These are phyloP conservation scores for Trichosurus vulpecula DNA, from an alignment of 2,797 vertebrate genomes.

Conservation along the genomic window DNA sequence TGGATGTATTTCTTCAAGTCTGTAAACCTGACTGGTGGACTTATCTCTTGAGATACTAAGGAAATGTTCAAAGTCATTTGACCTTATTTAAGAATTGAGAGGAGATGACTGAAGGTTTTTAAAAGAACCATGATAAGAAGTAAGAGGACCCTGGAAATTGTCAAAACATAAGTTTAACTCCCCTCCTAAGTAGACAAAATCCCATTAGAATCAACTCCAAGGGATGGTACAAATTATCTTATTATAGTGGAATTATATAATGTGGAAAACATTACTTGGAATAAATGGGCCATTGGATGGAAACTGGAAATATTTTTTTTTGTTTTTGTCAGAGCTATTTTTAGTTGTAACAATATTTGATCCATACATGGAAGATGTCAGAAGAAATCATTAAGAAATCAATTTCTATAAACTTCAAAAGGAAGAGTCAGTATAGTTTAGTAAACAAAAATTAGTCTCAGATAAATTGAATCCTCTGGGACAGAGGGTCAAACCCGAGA, in stretches of 20 bases:
- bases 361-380: not conserved
- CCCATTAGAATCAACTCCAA: not conserved
- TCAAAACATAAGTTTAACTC: not conserved
- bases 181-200: not conserved
- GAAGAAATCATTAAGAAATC: conserved; percentile 7
- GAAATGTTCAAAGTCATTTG: conserved; percentile 55
- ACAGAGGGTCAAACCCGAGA: not conserved
- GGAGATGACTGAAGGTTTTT: not conserved
- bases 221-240: not conserved
- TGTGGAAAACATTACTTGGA: conserved; percentile 22
- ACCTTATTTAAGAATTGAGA: conserved; percentile 7
- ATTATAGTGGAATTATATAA: not conserved
- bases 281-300: not conserved
- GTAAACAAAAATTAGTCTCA: not conserved
- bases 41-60: not conserved
- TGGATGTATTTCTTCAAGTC: conserved; percentile 52
- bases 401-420: conserved; percentile 13
- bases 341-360: not conserved
- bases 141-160: not conserved
- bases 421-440: not conserved
- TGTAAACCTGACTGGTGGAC: conserved; percentile 23
- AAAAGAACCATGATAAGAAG: not conserved
- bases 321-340: not conserved
- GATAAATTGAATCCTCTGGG: not conserved
- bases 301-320: conserved; percentile 12